These are phyloP conservation scores for Iphiclides podalirius DNA, from an alignment of 2,888 invertebrate genomes.

Conservation along the genomic window DNA sequence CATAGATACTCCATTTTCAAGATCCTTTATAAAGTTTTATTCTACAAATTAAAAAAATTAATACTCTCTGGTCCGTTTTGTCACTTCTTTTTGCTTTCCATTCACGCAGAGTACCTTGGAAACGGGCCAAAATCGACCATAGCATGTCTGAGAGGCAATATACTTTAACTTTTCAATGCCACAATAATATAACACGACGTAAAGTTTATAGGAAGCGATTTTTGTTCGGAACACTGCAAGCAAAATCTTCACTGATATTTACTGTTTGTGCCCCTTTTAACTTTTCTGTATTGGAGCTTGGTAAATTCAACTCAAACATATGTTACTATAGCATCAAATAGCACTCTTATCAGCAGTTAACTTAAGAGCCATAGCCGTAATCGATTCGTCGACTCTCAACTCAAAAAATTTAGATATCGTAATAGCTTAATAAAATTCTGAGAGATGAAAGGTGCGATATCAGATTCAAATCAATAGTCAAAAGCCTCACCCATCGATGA, in stretches of 20 bases:
- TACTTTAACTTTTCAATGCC: neutral
- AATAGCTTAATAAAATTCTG: slow-evolving; percentile 2
- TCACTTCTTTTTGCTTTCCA: neutral
- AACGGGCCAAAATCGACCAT: slow-evolving; percentile 17
- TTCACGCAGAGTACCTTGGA: slow-evolving; percentile 11
- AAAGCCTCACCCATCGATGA: neutral
- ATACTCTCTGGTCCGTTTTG: too few species aligned
- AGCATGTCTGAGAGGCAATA: slow-evolving; percentile 2
- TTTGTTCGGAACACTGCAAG: neutral
- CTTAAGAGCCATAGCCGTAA: too few species aligned
- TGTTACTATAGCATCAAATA: too few species aligned
- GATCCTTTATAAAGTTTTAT: too few species aligned
- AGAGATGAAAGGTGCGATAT: neutral
- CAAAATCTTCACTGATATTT: too few species aligned
- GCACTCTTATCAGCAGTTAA: too few species aligned
- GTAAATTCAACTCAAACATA: too few species aligned
- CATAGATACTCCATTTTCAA: too few species aligned
- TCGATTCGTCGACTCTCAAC: too few species aligned
- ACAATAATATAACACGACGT: neutral
- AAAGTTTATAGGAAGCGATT: neutral
- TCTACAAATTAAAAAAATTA: too few species aligned
- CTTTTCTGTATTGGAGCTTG: too few species aligned
- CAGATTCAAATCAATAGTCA: neutral
- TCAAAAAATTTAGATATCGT: neutral
- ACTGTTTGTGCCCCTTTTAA: too few species aligned